These are phyloP conservation scores for Sarcophaga bullata DNA, from an alignment of 1,140 invertebrate genomes.

Conservation along the genomic window DNA sequence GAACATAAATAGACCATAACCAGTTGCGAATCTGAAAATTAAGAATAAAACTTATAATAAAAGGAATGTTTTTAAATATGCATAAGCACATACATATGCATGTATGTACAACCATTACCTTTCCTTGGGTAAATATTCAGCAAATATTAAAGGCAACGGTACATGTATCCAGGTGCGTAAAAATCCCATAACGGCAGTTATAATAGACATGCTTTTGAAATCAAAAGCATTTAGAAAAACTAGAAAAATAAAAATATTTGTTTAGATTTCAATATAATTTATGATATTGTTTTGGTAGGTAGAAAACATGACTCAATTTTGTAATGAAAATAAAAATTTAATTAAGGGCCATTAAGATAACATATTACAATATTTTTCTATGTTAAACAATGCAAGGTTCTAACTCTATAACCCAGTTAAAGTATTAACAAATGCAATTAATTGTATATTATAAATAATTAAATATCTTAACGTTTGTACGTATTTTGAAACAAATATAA, in stretches of 20 bases:
- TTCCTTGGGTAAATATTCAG: constrained; percentile 72
- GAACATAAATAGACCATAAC: constrained; percentile 74
- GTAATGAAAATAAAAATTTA: neutral
- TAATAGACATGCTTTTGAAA: constrained; percentile 61
- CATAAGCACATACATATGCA: too few species aligned
- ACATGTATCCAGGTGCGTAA: constrained; percentile 70
- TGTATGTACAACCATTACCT: constrained; percentile 52
- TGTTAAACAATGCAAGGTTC: too few species aligned
- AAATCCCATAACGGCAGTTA: constrained; percentile 70
- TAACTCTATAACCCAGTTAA: too few species aligned
- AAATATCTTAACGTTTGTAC: too few species aligned
- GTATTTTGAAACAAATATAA: too few species aligned
- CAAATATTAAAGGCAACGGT: constrained; percentile 71
- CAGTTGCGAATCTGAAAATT: constrained; percentile 68
- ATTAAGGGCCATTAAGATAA: too few species aligned
- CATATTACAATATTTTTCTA: too few species aligned
- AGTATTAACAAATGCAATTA: too few species aligned
- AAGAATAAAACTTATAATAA: constrained; percentile 7
- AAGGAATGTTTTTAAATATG: too few species aligned
- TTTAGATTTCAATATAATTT: neutral
- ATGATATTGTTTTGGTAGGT: neutral
- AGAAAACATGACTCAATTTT: neutral
- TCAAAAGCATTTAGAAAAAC: constrained; percentile 56
- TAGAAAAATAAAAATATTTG: constrained; percentile 42
- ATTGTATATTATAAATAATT: too few species aligned